Conservation (phyloP, 1,140 invertebrate genomes). For the Drosophila yakuba region DNA sequence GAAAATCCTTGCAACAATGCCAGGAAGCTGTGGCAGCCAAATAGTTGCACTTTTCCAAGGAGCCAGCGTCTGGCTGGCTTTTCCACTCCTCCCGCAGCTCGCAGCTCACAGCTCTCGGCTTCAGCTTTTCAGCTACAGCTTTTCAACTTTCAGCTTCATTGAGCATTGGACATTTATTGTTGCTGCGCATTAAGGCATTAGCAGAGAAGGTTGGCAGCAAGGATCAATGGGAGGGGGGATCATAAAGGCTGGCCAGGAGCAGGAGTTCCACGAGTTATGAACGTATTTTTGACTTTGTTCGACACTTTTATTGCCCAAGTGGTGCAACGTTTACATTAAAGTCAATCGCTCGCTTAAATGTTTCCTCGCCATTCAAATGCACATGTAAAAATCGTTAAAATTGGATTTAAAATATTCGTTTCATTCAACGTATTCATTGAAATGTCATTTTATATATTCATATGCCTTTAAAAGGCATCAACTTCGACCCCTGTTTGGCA, state of each 20-base stretch:
- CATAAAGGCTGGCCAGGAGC: background rate
- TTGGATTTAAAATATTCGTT: too few species aligned
- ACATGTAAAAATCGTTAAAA: too few species aligned
- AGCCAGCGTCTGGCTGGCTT: slow-evolving; percentile 26
- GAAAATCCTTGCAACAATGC: slow-evolving; percentile 27
- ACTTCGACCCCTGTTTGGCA: background rate
- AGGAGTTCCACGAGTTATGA: slow-evolving; percentile 51
- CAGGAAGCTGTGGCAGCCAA: slow-evolving; percentile 41
- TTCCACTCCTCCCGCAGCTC: background rate
- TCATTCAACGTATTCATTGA: background rate
- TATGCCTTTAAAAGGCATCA: background rate
- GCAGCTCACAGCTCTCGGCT: background rate
- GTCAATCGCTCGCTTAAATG: slow-evolving; percentile 45
- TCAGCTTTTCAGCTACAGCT: slow-evolving; percentile 31
- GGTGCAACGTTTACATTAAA: slow-evolving; percentile 55
- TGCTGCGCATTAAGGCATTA: slow-evolving; percentile 63
- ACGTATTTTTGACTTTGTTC: slow-evolving; percentile 53
- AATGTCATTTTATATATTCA: background rate
- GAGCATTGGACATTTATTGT: slow-evolving; percentile 75
- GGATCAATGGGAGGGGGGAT: background rate
- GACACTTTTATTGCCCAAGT: slow-evolving; percentile 71
- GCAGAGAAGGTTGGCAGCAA: slow-evolving; percentile 24
- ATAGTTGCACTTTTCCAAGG: slow-evolving; percentile 56
- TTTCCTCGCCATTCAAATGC: background rate
- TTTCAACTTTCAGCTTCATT: slow-evolving; percentile 65